Conservation (phyloP, 2,113 vertebrate species). For the Saguinus midas region DNA sequence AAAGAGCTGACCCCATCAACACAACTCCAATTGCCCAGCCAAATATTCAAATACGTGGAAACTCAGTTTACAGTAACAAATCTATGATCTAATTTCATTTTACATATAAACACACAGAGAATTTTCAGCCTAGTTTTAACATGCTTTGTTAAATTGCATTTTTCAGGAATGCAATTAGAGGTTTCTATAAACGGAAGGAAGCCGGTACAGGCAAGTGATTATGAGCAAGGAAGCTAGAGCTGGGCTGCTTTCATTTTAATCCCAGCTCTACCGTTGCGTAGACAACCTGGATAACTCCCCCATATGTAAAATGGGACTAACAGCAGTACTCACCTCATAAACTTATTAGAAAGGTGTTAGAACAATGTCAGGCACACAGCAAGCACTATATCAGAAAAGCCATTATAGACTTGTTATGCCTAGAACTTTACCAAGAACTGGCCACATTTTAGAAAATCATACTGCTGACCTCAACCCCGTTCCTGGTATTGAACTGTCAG, state of each 20-base stretch:
- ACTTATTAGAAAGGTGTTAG: too few relatives aligned
- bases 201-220: neutral
- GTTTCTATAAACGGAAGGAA: neutral
- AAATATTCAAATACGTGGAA: neutral
- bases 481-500: neutral
- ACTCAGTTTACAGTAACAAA: neutral
- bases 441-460: neutral
- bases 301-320: fast-evolving
- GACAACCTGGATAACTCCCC: neutral
- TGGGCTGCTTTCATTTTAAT: neutral
- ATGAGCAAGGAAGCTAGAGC: neutral
- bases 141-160: neutral
- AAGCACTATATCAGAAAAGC: neutral
- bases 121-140: neutral
- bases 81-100: neutral
- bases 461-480: neutral
- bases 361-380: neutral
- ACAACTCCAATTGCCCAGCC: too few relatives aligned
- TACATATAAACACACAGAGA: neutral
- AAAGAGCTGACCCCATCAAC: neutral
- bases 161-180: neutral
- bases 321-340: neutral
- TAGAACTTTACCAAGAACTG: neutral
- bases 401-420: neutral
- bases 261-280: neutral